A percentile compares a stretch with the other conserved stretches of the same genome.
phyloP scores from a whole-genome alignment of 1,140 invertebrate genomes.

The Phenacoccus solenopsis region DNA sequence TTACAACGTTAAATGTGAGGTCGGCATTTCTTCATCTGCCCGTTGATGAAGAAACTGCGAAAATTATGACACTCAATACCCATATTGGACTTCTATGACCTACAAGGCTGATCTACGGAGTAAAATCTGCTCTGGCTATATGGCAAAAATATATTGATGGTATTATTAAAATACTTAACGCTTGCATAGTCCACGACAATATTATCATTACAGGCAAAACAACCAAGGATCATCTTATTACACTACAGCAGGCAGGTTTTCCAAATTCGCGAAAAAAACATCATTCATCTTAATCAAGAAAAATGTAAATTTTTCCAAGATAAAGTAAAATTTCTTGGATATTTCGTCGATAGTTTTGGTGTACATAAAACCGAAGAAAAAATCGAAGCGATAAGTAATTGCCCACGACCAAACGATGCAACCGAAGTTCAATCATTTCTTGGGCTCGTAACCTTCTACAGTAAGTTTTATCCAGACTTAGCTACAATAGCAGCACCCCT shows the following conservation, averaged over 20 bases:
- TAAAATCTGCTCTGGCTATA: neutral
- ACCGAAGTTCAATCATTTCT: neutral
- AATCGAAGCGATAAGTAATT: neutral
- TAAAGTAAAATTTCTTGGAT: neutral
- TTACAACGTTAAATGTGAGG: neutral
- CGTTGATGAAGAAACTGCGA: neutral
- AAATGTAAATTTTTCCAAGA: neutral
- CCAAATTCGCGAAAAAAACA: neutral
- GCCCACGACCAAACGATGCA: neutral
- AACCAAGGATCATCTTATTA: neutral
- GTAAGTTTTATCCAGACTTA: neutral
- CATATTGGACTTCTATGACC: neutral
- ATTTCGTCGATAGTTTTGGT: neutral
- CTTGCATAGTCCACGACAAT: neutral
- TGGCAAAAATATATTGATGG: neutral
- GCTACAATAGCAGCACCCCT: neutral
- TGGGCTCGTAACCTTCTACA: neutral
- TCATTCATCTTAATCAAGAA: no score
- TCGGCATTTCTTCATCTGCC: neutral
- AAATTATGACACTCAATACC: neutral
- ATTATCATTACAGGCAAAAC: neutral
- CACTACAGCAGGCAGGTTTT: neutral
- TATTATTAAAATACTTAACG: neutral
- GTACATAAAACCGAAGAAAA: neutral
- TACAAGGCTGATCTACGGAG: neutral